A percentile compares a stretch with the other conserved stretches of the same genome.
Conservation (phyloP, 2,888 invertebrate species). For the Dusona sp. region DNA sequence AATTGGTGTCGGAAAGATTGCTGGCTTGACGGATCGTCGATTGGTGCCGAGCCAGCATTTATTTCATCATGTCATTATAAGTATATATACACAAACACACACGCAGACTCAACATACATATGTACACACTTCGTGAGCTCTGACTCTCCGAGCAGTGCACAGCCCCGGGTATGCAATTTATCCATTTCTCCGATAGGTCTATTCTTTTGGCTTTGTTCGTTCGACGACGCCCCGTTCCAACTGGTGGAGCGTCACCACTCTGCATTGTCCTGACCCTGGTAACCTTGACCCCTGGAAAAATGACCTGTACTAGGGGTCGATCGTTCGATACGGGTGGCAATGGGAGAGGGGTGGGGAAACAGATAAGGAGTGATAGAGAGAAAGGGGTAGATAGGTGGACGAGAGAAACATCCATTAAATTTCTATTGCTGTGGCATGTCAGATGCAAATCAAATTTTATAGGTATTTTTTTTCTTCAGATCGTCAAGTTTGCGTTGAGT, state of each 20-base stretch:
- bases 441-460: neutral
- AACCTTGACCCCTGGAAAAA: conserved; percentile 78
- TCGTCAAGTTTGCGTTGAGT: neutral
- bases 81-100: conserved; percentile 24
- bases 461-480: neutral
- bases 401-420: conserved; percentile 11
- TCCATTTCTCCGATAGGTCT: conserved; percentile 36
- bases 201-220: conserved; percentile 17
- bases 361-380: conserved; percentile 26
- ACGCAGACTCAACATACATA: neutral
- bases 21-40: conserved; percentile 58
- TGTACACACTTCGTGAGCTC: neutral
- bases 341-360: neutral
- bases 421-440: conserved; percentile 3
- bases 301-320: conserved; percentile 57
- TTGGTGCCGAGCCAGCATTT: conserved; percentile 55
- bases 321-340: conserved; percentile 68
- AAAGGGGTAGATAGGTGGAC: neutral
- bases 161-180: conserved; percentile 44
- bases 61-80: conserved; percentile 39
- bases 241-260: conserved; percentile 55
- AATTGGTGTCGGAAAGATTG: conserved; percentile 47
- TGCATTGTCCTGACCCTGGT: conserved; percentile 73
- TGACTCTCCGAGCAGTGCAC: conserved; percentile 11
- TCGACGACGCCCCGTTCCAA: conserved; percentile 53